phyloP scores from a whole-genome alignment of 2,797 vertebrate species.

The Trachurus trachurus region DNA sequence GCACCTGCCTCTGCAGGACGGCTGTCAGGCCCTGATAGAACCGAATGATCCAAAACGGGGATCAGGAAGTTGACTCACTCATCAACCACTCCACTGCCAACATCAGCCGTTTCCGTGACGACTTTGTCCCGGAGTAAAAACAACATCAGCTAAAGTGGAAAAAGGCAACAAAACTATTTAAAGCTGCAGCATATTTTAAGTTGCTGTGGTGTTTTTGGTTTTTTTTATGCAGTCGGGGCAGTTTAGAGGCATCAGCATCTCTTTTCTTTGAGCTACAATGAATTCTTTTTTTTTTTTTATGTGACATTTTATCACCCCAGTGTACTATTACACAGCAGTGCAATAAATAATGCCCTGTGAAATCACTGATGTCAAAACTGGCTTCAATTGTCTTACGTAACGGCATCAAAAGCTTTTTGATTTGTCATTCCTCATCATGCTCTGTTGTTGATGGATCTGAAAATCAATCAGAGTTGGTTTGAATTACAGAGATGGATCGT shows the following conservation, averaged over 20 bases:
- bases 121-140: constrained; percentile 27
- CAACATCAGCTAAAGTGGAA: not conserved
- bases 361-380: constrained; percentile 39
- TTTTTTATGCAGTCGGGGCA: not conserved
- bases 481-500: constrained; percentile 56
- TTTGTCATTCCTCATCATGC: constrained; percentile 35
- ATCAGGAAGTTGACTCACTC: constrained; percentile 56
- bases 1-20: constrained; percentile 68
- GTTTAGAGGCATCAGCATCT: not conserved
- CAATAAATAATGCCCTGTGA: constrained; percentile 26
- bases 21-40: constrained; percentile 69
- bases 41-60: constrained; percentile 64
- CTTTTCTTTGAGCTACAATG: not conserved
- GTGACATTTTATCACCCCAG: constrained; percentile 6
- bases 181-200: not conserved
- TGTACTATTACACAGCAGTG: not conserved
- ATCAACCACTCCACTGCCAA: constrained; percentile 61
- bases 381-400: constrained; percentile 34
- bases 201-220: not conserved
- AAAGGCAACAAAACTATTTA: not conserved
- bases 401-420: constrained; percentile 44
- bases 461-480: constrained; percentile 31
- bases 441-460: constrained; percentile 34
- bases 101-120: constrained; percentile 57
- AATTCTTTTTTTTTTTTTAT: too few species aligned